Base-by-base conservation (phyloP, 53 echinoderm and acorn worm species). In the Paracentrotus lividus region DNA sequence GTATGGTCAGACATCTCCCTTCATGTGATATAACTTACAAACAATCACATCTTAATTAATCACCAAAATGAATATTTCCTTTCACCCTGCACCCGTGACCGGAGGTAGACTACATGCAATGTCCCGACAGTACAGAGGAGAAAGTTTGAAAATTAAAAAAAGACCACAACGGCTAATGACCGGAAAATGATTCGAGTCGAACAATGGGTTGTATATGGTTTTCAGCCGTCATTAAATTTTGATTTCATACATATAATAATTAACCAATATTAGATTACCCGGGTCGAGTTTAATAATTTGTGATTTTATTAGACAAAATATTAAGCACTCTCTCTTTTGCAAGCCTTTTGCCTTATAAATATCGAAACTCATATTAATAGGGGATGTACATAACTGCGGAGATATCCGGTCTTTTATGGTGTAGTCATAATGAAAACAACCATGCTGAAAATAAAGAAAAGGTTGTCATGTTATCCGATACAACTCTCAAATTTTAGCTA, bases 21-120 rank as follows among this genome's bases (percentile, higher is more conserved):
- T 77, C 77, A 59, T 40, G 16, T 21, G 31, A 42, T n/a, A n/a
- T 23, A 40, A 59, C 88, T 54, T 57, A 59, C 42, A 60, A 88
- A 88, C 88, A 88, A 88, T 58, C 88, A 58, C 59, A 60, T 56
- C 60, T 88, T 88, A 38, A 88, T 88, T 59, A 88, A 88, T 88
- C 88, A 88, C 33, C 16, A 33, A 88, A 88, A 88, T 59, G 23
- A 88, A 60, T 34, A 18, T 88, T 88, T 88, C 88, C 88, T n/a
- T 23, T n/a, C 61, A 18, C 58, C 88, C 58, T 58, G 5, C 16
- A n/a, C 86, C 20, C 86, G 60, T 59, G 88, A 88, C 88, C 88
- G 38, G 52, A 55, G 86, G 20, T 84, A 12, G 84, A 15, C 43
- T 84, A 21, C 18, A 84, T 67, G 31, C 53, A 32, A 31, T 31